Base-by-base conservation (phyloP, 2,797 vertebrate genomes). In the Coilia nasus region DNA sequence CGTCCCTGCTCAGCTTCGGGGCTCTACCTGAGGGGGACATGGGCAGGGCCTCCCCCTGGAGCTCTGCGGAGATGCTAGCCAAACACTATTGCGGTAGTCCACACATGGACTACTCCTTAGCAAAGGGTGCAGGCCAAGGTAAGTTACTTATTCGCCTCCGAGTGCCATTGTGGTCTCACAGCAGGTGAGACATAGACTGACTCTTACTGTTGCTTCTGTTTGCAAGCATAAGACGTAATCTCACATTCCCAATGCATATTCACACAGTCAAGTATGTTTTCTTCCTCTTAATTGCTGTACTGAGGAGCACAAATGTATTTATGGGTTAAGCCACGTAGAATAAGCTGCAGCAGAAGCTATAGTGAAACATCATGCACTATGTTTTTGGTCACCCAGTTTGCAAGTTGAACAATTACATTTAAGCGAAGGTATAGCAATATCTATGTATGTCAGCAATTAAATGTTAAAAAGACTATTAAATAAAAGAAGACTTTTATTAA, bases 61-160 rank as follows among this genome's bases (percentile, higher is more conserved):
- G 93, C 92, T 94, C 94, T 57, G 91, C 95, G 94, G 94, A 95
- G 92, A 93, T 94, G 67, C 93, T 94, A 94, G 93, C 94, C 89
- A 95, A 95, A 93, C 94, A 93, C 91, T 95, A 94, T 94, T 95
- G 95, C 91, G 93, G 93, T 10, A 94, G 94, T 90, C 93, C 93
- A 88, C 93, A 95, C 91, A 95, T 94, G 92, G 71, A 78, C 71
- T 78, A 78, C 35, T 91, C 94, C 85, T 94, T 95, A 88, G 92
- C 93, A 88, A 95, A 94, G 91, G 94, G 93, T 88, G 91, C 93
- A 88, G 95, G 93, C 89, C 92, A 93, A 95, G 94, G 94, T 95
- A 93, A 96, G 93, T 78, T 78, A 10, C 15, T 9, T 21, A 78
- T 78, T 41, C 31, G 25, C 3, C 25, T 71, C 17, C 1, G 14